Base-by-base conservation (phyloP, 1,140 invertebrate genomes). In the Pseudomyrmex flavicornis region DNA sequence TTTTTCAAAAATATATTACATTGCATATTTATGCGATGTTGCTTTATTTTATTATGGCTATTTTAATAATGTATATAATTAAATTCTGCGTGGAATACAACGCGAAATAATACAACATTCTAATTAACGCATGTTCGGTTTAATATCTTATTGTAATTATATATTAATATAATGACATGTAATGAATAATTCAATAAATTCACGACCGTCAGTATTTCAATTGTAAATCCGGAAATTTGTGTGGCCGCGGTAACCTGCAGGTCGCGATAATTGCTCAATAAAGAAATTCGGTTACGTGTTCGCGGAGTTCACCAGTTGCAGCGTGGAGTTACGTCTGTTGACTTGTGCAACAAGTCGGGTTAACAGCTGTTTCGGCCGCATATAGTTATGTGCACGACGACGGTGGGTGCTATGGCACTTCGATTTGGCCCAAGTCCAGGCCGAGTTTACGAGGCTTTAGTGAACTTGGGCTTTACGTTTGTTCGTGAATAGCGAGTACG, bases 281-380 rank as follows among this genome's bases (percentile, higher is more conserved):
- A 79, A 79, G 65, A 50, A 61, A 7, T 3, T 7, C 13, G 12
- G 13, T 79, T 63, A 50, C 56, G 48, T 52, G 48, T 44, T 52
- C 52, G 58, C 15, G 54, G 50, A 80, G 22, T 72, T 80, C 66
- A 69, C 52, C 65, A 72, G 76, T 72, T 80, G 82, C 65, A 74
- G 46, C 69, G 35, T 73, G 69, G 17, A 77, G 52, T 66, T 85
- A 68, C 76, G 85, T 88, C 76, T 84, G 80, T 89, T 82, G 84
- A 73, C 52, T 35, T 76, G 86, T 90, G 90, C 90, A 91, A 91
- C 90, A 91, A 91, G 90, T 91, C 89, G 86, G 86, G 85, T 85
- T 89, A 91, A 89, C 90, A 91, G 90, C 88, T 91, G 90, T 89
- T 86, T 84, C 85, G 65, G 69, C 68, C 59, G 83, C 72, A 77